Evolutionary conservation across 1,140 invertebrate species (phyloP).

Genomic region (Streblospio benedicti): DNA sequence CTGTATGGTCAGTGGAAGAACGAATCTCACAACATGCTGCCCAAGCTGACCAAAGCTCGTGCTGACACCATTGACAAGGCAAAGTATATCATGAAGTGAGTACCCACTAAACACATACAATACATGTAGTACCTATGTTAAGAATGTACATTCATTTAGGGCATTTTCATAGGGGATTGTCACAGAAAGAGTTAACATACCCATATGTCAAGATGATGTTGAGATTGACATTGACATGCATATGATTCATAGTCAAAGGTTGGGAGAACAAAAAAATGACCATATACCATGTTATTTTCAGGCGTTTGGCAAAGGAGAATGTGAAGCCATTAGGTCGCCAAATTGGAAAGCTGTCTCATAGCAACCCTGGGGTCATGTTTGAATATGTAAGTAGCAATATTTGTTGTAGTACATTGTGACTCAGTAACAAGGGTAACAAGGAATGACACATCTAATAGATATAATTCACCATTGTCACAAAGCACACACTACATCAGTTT

Average conservation of each 20-base stretch:
- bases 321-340: constrained; percentile 91
- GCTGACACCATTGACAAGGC: constrained; percentile 82
- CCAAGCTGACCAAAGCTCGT: constrained; percentile 68
- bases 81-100: constrained; percentile 87
- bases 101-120: no score
- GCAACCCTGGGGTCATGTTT: constrained; percentile 86
- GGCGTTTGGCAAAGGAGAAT: constrained; percentile 91
- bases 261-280: no score
- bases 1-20: constrained; percentile 92
- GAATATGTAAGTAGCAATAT: constrained; percentile 68
- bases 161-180: neutral
- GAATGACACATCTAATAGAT: neutral
- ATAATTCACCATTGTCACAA: neutral
- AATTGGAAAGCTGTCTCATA: constrained; percentile 93
- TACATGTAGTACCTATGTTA: no score
- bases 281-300: no score
- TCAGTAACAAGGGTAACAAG: neutral
- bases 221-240: no score
- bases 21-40: constrained; percentile 70
- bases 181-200: no score
- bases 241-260: no score
- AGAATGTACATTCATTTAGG: neutral
- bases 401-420: neutral
- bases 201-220: no score
- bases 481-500: neutral